phyloP scores from a whole-genome alignment of 2,888 invertebrate species.

The Athrips mouffetella region DNA sequence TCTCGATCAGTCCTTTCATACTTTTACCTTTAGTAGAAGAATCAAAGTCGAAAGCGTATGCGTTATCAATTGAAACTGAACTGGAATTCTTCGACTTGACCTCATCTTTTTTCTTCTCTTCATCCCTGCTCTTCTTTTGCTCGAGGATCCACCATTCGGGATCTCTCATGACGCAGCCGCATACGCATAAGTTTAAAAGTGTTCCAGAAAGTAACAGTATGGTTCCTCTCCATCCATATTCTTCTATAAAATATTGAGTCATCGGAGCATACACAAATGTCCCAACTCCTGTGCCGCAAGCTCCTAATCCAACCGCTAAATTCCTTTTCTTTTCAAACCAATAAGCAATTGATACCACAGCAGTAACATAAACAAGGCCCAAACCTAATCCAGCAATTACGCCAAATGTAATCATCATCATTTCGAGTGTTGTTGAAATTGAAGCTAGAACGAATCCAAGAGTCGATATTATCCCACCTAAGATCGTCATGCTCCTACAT shows the following conservation, averaged over 20 bases:
- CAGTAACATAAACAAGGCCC: slow-evolving; percentile 91
- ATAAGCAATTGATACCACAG: slow-evolving; percentile 93
- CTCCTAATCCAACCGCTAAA: slow-evolving; percentile 91
- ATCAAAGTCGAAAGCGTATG: slow-evolving; percentile 61
- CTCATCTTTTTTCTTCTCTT: slow-evolving; percentile 47
- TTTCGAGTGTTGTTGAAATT: slow-evolving; percentile 83
- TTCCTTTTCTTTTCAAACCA: slow-evolving; percentile 94
- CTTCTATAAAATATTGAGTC: slow-evolving; percentile 86
- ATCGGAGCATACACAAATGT: slow-evolving; percentile 93
- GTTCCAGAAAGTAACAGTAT: slow-evolving; percentile 89
- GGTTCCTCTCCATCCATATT: slow-evolving; percentile 92
- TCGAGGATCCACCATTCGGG: slow-evolving; percentile 88
- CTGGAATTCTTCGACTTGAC: slow-evolving; percentile 68
- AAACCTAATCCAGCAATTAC: slow-evolving; percentile 90
- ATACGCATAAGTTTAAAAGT: slow-evolving; percentile 90
- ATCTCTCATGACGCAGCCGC: slow-evolving; percentile 92
- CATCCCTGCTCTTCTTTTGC: slow-evolving; percentile 70
- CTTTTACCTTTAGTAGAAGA: slow-evolving; percentile 49
- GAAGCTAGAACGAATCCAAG: slow-evolving; percentile 87
- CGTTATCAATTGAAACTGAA: slow-evolving; percentile 68
- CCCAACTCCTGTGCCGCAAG: slow-evolving; percentile 93
- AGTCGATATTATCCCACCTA: slow-evolving; percentile 85
- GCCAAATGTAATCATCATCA: slow-evolving; percentile 91
- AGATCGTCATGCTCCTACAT: slow-evolving; percentile 86
- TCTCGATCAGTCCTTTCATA: slow-evolving; percentile 52